Evolutionary conservation across 2,113 vertebrate genomes (phyloP).

Genomic region (Esox niger): DNA sequence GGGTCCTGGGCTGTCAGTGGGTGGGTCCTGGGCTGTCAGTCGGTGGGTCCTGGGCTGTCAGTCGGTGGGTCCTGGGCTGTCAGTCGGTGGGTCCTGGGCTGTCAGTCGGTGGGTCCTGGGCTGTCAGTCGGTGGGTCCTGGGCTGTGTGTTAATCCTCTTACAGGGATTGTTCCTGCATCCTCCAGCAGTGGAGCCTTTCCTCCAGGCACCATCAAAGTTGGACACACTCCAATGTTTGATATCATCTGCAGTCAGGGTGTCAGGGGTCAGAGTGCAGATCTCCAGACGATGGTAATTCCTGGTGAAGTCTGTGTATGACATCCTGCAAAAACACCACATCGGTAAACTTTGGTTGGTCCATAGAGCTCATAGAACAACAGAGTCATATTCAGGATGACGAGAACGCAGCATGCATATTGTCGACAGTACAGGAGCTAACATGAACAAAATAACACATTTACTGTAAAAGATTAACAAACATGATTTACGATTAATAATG

Average conservation of each 20-base stretch:
- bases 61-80: neutral
- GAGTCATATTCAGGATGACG: too few species aligned
- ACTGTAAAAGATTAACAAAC: too few species aligned
- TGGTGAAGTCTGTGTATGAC: constrained; percentile 84
- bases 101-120: neutral
- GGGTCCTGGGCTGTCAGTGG: neutral
- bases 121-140: neutral
- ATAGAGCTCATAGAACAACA: too few species aligned
- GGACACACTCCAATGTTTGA: constrained; percentile 87
- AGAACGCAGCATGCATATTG: neutral
- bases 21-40: too few species aligned
- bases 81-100: neutral
- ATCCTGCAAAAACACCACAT: constrained; percentile 74
- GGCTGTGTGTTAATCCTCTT: neutral
- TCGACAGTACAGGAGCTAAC: too few species aligned
- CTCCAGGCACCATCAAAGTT: constrained; percentile 89
- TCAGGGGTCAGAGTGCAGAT: constrained; percentile 95
- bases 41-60: too few species aligned
- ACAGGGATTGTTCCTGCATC: constrained; percentile 87
- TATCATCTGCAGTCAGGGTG: constrained; percentile 74
- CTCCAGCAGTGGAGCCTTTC: constrained; percentile 87
- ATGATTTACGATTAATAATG: too few species aligned
- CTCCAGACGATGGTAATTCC: constrained; percentile 88
- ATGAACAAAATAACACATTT: too few species aligned
- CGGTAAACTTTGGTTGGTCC: neutral